Percentiles rank a stretch among this genome's conserved stretches.
These are phyloP conservation scores for Felis catus DNA, from an alignment of 2,113 vertebrate species.

Conservation along the genomic window F.catus_Fca126_mat1.0 CM031421.1:82893501-82894000, in stretches of 20 bases:
- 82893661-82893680: background rate
- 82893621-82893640: background rate
- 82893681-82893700: background rate
- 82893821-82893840: background rate
- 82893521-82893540: background rate
- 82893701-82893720: background rate
- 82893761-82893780: background rate
- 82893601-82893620: background rate
- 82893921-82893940: background rate
- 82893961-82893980: background rate
- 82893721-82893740: background rate
- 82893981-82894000: background rate
- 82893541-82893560: background rate
- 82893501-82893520: background rate
- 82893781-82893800: background rate
- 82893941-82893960: background rate
- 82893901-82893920: background rate
- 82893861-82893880: background rate
- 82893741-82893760: background rate
- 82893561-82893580: background rate
- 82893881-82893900: background rate
- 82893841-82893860: background rate
- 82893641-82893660: background rate
- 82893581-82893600: background rate
- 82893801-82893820: background rate